A percentile compares a stretch with the other conserved stretches of the same genome.
These are phyloP conservation scores for Papilio polytes DNA, from an alignment of 1,140 invertebrate species.

Conservation along the genomic window DNA sequence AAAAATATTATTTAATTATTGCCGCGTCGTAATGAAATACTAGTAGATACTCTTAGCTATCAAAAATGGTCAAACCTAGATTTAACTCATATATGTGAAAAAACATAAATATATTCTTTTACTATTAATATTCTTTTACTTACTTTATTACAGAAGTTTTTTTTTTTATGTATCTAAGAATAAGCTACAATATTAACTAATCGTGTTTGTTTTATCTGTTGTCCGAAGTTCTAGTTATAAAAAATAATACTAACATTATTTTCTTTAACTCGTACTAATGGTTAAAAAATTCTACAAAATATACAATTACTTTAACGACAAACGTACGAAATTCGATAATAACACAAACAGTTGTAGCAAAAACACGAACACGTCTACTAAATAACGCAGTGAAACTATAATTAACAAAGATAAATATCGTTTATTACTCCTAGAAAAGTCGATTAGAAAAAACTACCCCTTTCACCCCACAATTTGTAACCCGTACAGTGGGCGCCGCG, in stretches of 20 bases:
- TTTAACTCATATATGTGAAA: neutral
- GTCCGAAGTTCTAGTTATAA: neutral
- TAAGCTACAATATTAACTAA: neutral
- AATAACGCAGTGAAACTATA: constrained; percentile 79
- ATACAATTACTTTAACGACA: constrained; percentile 58
- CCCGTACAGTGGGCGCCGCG: constrained; percentile 79
- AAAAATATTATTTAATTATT: neutral
- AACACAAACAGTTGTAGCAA: constrained; percentile 70
- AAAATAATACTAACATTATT: neutral
- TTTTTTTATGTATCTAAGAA: no score
- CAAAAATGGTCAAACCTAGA: neutral
- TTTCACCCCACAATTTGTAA: constrained; percentile 84
- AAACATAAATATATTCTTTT: neutral
- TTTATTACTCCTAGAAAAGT: constrained; percentile 84
- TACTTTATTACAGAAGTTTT: neutral
- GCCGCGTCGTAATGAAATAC: no score
- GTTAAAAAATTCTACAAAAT: neutral
- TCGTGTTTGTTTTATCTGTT: neutral
- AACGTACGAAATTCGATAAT: constrained; percentile 80
- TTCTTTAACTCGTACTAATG: neutral
- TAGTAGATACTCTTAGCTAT: no score
- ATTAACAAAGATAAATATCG: constrained; percentile 84
- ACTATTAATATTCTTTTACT: no score
- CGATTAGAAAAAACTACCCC: constrained; percentile 84
- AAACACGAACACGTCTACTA: constrained; percentile 79